phyloP scores from a whole-genome alignment of 2,113 vertebrate genomes.

The Leucopsar rothschildi region DNA sequence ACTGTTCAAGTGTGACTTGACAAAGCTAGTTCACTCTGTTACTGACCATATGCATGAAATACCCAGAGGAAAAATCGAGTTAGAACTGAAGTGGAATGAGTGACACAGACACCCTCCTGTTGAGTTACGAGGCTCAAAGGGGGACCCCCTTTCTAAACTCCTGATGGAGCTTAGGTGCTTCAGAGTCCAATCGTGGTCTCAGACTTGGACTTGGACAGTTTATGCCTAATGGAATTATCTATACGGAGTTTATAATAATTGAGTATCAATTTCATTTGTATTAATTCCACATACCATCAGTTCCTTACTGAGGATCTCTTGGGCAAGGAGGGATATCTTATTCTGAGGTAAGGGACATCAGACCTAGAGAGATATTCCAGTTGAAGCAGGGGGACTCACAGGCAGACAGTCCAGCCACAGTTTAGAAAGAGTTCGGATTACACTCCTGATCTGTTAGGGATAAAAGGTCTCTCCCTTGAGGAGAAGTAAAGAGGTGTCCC shows the following conservation, averaged over 20 bases:
- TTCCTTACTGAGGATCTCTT: neutral
- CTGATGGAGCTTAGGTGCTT: neutral
- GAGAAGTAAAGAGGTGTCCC: neutral
- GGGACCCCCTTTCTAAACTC: neutral
- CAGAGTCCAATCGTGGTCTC: neutral
- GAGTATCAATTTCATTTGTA: neutral
- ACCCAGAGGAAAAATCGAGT: rapidly evolving
- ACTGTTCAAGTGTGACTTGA: neutral
- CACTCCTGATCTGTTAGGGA: neutral
- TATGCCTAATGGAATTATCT: neutral
- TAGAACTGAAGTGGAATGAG: neutral
- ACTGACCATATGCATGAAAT: neutral
- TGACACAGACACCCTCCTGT: neutral
- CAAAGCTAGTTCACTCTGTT: neutral
- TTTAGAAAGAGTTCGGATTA: neutral
- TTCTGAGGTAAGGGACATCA: neutral
- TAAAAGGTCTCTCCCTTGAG: neutral
- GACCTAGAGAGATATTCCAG: neutral
- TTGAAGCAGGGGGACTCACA: neutral
- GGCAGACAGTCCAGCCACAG: neutral
- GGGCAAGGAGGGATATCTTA: neutral
- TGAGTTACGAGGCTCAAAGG: neutral
- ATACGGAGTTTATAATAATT: neutral
- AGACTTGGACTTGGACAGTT: neutral
- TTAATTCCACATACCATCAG: neutral